Percentiles rank a stretch among this genome's conserved stretches.
Evolutionary conservation across 2,797 vertebrate genomes (phyloP).

Genomic region (Cetoscarus ocellatus): DNA sequence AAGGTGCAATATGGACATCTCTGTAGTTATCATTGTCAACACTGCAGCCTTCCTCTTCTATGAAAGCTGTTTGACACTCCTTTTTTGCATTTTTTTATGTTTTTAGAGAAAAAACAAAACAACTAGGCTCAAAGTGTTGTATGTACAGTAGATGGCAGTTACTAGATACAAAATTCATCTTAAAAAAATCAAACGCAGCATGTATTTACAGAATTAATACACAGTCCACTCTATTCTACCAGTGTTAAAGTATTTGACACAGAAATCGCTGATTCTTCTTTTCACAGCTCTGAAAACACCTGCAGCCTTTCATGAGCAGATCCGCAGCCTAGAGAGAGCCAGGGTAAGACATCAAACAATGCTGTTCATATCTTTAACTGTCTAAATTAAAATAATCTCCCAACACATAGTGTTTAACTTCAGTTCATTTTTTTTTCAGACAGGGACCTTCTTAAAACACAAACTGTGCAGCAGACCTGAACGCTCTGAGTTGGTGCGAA

Average conservation of each 20-base stretch:
- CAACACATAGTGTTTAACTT: too few species aligned
- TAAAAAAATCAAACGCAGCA: not conserved
- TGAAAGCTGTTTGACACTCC: too few species aligned
- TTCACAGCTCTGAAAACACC: conserved; percentile 94
- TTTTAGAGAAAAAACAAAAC: too few species aligned
- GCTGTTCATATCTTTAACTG: not conserved
- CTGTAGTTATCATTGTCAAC: too few species aligned
- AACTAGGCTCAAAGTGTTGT: too few species aligned
- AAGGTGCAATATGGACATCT: too few species aligned
- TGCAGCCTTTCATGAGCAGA: conserved; percentile 95
- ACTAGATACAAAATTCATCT: not conserved
- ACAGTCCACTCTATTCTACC: not conserved
- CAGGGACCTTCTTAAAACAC: conserved; percentile 97
- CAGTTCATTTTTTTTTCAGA: conserved; percentile 77
- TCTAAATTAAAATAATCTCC: not conserved
- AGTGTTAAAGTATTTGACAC: not conserved
- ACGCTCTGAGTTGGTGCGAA: conserved; percentile 94
- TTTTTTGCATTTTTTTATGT: too few species aligned
- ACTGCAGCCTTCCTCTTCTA: too few species aligned
- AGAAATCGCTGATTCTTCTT: conserved; percentile 34
- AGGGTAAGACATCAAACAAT: conserved; percentile 85
- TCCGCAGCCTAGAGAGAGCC: conserved; percentile 95
- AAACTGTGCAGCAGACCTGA: conserved; percentile 95
- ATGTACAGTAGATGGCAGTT: too few species aligned
- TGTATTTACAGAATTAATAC: not conserved